Conservation (phyloP, 2,888 invertebrate species). For the Athetis lepigone region DNA sequence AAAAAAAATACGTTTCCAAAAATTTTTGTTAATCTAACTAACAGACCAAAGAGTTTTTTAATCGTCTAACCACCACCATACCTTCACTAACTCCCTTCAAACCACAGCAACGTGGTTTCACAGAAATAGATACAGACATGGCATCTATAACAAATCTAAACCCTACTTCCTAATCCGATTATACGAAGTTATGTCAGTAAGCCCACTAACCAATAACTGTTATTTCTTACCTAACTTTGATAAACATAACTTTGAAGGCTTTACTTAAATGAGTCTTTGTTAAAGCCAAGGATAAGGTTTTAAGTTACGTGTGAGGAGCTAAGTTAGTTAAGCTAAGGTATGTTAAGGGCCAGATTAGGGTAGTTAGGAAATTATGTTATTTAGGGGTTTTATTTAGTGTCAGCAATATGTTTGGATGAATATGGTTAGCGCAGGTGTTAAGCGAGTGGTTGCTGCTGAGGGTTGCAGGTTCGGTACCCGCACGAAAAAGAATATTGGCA, state of each 20-base stretch:
- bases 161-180: not conserved
- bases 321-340: constrained; percentile 13
- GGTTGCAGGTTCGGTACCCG: too few species aligned
- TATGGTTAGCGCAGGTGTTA: too few species aligned
- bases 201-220: constrained; percentile 24
- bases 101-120: too few species aligned
- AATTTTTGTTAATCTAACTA: too few species aligned
- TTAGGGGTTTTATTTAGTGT: not conserved
- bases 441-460: too few species aligned
- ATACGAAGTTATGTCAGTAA: constrained; percentile 2
- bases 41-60: too few species aligned
- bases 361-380: constrained; percentile 2
- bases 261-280: constrained; percentile 30
- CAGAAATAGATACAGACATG: too few species aligned
- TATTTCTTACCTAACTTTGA: constrained; percentile 39
- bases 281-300: constrained; percentile 41
- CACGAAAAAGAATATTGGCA: too few species aligned
- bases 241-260: constrained; percentile 40
- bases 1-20: too few species aligned
- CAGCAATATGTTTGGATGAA: too few species aligned
- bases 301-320: constrained; percentile 30
- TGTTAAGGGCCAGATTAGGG: constrained; percentile 19
- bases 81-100: too few species aligned
- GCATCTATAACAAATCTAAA: constrained; percentile 12
- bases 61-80: too few species aligned